Conservation (phyloP, 2,113 vertebrate species). For the Otolemur garnettii region DNA sequence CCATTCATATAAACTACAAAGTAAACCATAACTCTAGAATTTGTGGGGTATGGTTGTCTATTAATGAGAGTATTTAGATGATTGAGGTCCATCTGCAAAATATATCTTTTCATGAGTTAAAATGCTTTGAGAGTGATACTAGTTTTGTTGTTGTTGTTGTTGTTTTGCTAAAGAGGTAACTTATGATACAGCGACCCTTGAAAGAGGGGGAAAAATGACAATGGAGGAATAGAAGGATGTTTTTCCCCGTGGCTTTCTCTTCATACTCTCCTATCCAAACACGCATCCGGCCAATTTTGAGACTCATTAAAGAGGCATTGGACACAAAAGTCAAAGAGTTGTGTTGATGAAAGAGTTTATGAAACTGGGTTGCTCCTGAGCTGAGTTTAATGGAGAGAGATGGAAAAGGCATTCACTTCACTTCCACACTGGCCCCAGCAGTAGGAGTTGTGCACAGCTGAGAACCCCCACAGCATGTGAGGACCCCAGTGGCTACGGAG, state of each 20-base stretch:
- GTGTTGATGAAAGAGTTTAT: not conserved
- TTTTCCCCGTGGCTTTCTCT: not conserved
- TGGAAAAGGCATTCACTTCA: not conserved
- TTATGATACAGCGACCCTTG: not conserved
- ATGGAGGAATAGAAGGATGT: not conserved
- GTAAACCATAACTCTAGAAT: not conserved
- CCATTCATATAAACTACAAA: not conserved
- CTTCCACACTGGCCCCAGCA: not conserved
- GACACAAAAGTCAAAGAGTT: slow-evolving; percentile 18
- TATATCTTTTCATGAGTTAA: slow-evolving; percentile 14
- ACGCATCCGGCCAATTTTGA: not conserved
- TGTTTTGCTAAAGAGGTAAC: not conserved
- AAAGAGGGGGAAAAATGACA: not conserved
- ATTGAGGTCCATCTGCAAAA: not conserved
- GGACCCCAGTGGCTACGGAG: not conserved
- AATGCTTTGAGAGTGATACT: not conserved
- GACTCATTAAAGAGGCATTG: not conserved
- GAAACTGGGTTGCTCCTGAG: not conserved
- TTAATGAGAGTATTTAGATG: slow-evolving; percentile 23
- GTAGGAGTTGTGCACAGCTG: not conserved
- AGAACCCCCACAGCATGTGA: not conserved
- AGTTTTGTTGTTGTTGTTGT: not conserved
- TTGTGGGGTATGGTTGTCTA: not conserved
- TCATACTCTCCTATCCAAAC: not conserved
- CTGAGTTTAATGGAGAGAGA: not conserved